Conservation (phyloP, 2,113 vertebrate species). For the Stigmatopora nigra region DNA sequence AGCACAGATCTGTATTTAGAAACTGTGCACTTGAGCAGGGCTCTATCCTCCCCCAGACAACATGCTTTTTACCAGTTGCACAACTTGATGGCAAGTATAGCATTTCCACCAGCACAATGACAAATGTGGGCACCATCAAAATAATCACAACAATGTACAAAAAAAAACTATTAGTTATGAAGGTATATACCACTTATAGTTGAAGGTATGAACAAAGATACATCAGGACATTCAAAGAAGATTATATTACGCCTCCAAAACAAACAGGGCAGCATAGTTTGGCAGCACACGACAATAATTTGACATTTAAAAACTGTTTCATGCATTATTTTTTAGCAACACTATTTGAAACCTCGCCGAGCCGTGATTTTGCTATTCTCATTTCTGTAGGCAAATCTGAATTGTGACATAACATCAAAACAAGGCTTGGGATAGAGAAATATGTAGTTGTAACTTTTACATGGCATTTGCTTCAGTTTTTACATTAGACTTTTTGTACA, state of each 20-base stretch:
- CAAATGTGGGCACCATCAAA: not conserved
- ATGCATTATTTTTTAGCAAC: not conserved
- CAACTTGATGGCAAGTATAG: slow-evolving; percentile 13
- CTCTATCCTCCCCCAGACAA: slow-evolving; percentile 30
- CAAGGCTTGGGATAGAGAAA: too few species aligned
- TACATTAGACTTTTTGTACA: not conserved
- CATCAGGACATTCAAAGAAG: not conserved
- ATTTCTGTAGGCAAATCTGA: not conserved
- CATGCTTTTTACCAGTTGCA: slow-evolving; percentile 16
- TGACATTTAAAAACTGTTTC: not conserved
- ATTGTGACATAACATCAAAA: too few species aligned
- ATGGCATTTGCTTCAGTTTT: not conserved
- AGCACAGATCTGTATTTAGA: slow-evolving; percentile 35
- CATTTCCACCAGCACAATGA: slow-evolving; percentile 16
- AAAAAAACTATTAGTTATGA: too few species aligned
- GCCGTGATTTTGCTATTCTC: not conserved
- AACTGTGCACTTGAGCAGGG: slow-evolving; percentile 21
- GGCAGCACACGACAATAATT: not conserved
- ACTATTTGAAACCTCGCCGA: not conserved
- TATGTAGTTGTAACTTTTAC: not conserved
- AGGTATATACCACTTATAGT: not conserved
- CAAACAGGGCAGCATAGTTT: not conserved
- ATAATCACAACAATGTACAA: not conserved
- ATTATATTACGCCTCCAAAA: not conserved
- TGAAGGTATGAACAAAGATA: not conserved